phyloP scores from a whole-genome alignment of 2,888 invertebrate species.

The Trimorus sp. region DNA sequence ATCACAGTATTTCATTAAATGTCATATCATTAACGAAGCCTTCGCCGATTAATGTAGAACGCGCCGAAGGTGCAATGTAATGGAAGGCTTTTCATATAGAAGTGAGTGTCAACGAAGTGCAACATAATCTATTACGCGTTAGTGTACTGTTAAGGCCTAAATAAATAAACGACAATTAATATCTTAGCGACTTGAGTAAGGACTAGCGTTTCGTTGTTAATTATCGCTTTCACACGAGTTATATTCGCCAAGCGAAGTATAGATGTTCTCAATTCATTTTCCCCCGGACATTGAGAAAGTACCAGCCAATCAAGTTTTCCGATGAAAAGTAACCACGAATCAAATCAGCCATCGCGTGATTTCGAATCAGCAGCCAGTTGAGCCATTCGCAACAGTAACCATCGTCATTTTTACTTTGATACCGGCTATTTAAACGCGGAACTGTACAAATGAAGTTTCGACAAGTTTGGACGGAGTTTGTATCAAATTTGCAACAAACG shows the following conservation, averaged over 20 bases:
- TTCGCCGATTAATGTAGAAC: constrained; percentile 71
- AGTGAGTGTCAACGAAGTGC: constrained; percentile 71
- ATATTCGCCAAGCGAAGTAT: constrained; percentile 72
- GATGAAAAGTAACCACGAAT: not conserved
- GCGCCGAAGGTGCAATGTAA: constrained; percentile 45
- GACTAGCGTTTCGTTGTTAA: constrained; percentile 71
- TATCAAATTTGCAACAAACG: too few species aligned
- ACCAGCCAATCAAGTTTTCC: constrained; percentile 36
- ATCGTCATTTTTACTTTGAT: constrained; percentile 16
- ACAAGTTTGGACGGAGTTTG: too few species aligned
- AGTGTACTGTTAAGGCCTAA: constrained; percentile 77
- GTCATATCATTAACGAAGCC: constrained; percentile 74
- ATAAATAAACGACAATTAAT: constrained; percentile 70
- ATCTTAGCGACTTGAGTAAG: constrained; percentile 56
- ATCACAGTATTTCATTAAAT: constrained; percentile 73
- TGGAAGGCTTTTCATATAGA: constrained; percentile 74
- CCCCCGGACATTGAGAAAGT: constrained; percentile 71
- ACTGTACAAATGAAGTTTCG: too few species aligned
- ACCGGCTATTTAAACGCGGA: too few species aligned
- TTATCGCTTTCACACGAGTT: constrained; percentile 73
- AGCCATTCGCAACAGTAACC: constrained; percentile 18
- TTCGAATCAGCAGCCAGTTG: too few species aligned
- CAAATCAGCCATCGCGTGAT: too few species aligned
- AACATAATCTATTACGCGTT: constrained; percentile 72
- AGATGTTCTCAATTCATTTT: constrained; percentile 70